Percentiles rank a stretch among this genome's conserved stretches.
Conservation (phyloP, 2,113 vertebrate species). For the Ceyx melanurus region DNA sequence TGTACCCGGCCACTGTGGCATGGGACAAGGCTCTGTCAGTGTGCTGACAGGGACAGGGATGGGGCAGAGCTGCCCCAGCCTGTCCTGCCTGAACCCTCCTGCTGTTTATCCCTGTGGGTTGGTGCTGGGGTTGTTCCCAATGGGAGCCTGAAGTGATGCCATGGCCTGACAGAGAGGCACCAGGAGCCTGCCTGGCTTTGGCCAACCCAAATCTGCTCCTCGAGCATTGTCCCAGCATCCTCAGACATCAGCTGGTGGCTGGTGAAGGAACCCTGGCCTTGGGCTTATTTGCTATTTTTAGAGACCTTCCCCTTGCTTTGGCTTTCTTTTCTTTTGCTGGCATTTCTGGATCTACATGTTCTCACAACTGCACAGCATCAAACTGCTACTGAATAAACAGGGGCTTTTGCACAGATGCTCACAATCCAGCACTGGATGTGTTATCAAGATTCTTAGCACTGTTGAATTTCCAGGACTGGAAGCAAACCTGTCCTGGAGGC, state of each 20-base stretch:
- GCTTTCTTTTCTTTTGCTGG: neutral
- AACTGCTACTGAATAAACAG: neutral
- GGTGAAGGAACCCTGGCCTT: neutral
- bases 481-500: neutral
- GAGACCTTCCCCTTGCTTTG: neutral
- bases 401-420: neutral
- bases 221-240: neutral
- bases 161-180: accelerated
- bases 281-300: neutral
- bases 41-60: accelerated
- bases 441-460: neutral
- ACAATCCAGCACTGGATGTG: neutral
- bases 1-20: accelerated
- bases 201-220: neutral
- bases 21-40: accelerated
- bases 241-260: neutral
- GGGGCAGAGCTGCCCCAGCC: neutral
- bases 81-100: accelerated
- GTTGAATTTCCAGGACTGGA: neutral
- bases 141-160: accelerated
- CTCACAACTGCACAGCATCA: neutral
- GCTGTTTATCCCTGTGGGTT: accelerated
- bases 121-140: accelerated
- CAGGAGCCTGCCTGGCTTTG: neutral
- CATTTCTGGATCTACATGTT: neutral